These are phyloP conservation scores for Scopus umbretta DNA, from an alignment of 2,113 vertebrate genomes.

Conservation along the genomic window DNA sequence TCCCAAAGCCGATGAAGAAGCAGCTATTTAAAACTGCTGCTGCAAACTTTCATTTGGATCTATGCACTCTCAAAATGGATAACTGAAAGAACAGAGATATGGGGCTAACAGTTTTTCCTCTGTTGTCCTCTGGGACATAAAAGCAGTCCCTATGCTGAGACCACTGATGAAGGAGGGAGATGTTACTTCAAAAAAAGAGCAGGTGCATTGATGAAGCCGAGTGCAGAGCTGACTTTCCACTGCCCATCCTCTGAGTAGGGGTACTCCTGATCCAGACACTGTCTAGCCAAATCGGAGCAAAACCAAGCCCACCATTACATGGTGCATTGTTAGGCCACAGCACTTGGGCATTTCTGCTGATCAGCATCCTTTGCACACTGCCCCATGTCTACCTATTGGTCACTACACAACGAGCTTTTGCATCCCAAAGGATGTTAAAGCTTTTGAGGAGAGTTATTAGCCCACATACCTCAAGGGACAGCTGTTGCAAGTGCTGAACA, in stretches of 20 bases:
- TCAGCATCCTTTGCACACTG: background rate
- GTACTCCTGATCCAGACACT: background rate
- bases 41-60: background rate
- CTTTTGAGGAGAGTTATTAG: background rate
- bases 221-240: background rate
- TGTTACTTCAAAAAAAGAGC: background rate
- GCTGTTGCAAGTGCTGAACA: background rate
- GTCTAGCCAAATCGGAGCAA: background rate
- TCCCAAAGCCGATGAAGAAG: background rate
- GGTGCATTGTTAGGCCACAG: background rate
- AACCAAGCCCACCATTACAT: background rate
- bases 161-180: background rate
- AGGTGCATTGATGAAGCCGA: rapidly evolving
- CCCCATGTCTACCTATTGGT: background rate
- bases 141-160: background rate
- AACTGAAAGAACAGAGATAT: background rate
- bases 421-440: background rate
- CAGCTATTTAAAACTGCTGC: background rate
- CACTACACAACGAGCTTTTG: background rate
- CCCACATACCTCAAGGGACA: background rate
- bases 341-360: background rate
- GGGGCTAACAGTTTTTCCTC: background rate
- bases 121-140: background rate
- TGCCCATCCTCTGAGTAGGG: background rate
- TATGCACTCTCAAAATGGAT: background rate